Evolutionary conservation across 2,113 vertebrate species (phyloP), one percentile per base, ranked within the genome.

Genomic region (Malurus elegans): DNA sequence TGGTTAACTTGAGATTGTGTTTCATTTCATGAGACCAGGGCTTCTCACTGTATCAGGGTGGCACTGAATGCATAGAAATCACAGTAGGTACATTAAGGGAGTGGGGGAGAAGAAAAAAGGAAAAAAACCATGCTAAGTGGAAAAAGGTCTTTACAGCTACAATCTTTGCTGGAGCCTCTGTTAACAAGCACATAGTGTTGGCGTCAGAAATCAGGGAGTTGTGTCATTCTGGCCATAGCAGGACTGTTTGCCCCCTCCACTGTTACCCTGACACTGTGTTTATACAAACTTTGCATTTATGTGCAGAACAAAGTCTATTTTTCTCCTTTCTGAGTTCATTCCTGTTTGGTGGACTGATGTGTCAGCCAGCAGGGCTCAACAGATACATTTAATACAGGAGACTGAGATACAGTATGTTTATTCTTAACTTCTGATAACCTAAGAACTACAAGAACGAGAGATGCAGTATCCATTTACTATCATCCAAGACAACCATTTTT

Each of bases 381-480:
- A 97, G 95, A 97, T 96, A 97, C 87, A 97, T 97, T 96, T 97
- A 76, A 89, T 98, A 97, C 96, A 97, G 92, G 96, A 98, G 96
- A 97, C 95, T 85, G 93, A 95, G 97, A 98, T 97, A 97, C 97
- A 95, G 97, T 96, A 96, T 97, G 95, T 97, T 97, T 97, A 93
- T 97, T 92, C 95, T 97, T 96, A 97, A 97, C 87, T 97, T 97
- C 97, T 93, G 96, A 85, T 96, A 97, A 97, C 96, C 97, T 98
- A 97, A 96, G 95, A 94, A 97, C 97, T 97, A 98, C 96, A 97
- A 93, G 95, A 97, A 97, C 7, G 2, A 95, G 97, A 98, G 98
- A 98, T 98, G 98, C 98, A 97, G 84, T 97, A 98, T 97, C 97
- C 97, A 95, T 98, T 98, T 98, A 88, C 97, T 97, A 72, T 93